Evolutionary conservation across 2,113 vertebrate species (phyloP), one percentile per base, ranked within the genome.

Genomic region (Cygnus buccinator): DNA sequence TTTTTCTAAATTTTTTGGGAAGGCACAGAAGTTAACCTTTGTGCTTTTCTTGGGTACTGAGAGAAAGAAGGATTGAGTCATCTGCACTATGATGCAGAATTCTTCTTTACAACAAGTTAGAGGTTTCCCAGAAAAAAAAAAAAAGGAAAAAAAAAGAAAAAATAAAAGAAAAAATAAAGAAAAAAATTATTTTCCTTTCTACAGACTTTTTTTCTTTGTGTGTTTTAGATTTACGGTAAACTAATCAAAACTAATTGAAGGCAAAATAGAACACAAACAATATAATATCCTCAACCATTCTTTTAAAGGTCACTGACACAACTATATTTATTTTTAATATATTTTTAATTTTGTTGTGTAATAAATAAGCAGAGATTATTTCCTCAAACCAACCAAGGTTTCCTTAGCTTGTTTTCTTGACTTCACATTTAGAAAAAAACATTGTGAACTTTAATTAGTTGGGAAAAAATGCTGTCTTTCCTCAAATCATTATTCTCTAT

Each of bases 201-300:
- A 26, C 58, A n/a, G 63, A 18, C 50, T 65, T 10, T 66, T 66
- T 35, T 84, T 59, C 70, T 81, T 84, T 73, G 43, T 44, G 26
- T 91, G 70, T 77, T 94, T 84, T 75, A 75, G 73, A 81, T 93
- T 87, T 87, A 41, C 39, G 70, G 91, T 52, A 92, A 85, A 57
- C 58, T 57, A 46, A 73, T 72, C 48, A 68, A 89, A 93, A 26
- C 55, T 83, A 80, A 87, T 84, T n/a, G 83, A 70, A 89, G 75
- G 20, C 29, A 91, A 87, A 78, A 54, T 8, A 89, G 58, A 90
- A 22, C 50, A 83, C 33, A 86, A 70, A 13, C 57, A 65, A 16
- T 86, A 50, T 37, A 80, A 93, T 77, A 86, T 50, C 83, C 33
- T n/a, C 1, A 58, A 82, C 48, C 28, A 13, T 62, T 23, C 44